Evolutionary conservation across 2,888 invertebrate genomes (phyloP), one percentile per base, ranked within the genome.

Genomic region (Rotaria macrura): DNA sequence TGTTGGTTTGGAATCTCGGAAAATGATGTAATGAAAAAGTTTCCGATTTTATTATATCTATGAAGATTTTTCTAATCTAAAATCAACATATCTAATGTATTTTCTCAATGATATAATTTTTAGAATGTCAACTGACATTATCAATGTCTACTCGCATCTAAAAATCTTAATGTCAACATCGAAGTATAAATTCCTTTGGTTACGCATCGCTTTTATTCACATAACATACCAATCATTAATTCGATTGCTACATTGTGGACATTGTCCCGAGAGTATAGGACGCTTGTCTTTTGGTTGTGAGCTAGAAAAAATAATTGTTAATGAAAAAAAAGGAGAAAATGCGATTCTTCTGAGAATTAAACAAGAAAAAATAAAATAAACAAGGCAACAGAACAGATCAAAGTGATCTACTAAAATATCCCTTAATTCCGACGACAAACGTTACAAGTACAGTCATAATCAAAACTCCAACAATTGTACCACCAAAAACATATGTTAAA

Each of bases 201-300:
- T 43, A 43, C 5, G 10, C 43, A 43, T 43, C 10, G 5, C 6
- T 12, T 9, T n/a, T n/a, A n/a, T n/a, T n/a, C n/a, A n/a, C 47
- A 14, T 25, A 38, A 49, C 55, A 43, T 52, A 54, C 84, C 86
- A 86, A 40, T 84, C 86, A 47, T 84, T 86, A 20, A 86, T 86
- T 49, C 83, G 23, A 29, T 74, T 57, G n/a, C 54, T 47, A 57
- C 86, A 86, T 79, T 86, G 86, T 43, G 84, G 86, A 55, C 86
- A 86, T 49, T 84, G 74, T 34, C 86, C 86, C 43, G 54, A 84
- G 29, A 86, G 79, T 47, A 54, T 49, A 23, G 86, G 86, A n/a
- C 83, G 74, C 47, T 86, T 86, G 34, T 86, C 86, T 79, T 86
- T 86, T 29, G 86, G 86, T 29, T 52, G 79, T 49, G 84, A 84